Conservation (phyloP, 1,140 invertebrate genomes). For the Anoplolepis gracilipes region DNA sequence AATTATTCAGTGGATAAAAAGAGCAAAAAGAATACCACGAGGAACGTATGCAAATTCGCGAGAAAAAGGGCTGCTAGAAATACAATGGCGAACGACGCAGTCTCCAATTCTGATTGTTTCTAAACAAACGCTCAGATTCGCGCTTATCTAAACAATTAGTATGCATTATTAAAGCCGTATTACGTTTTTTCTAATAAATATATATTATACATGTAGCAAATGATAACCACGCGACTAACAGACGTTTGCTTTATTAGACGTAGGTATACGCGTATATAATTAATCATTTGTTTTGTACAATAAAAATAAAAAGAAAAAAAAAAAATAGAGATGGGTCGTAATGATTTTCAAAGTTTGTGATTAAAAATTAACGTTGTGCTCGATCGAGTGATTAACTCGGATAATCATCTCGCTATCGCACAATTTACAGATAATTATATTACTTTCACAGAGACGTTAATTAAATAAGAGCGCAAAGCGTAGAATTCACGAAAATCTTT, state of each 20-base stretch:
- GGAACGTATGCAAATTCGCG: slow-evolving; percentile 34
- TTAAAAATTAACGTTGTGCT: neutral
- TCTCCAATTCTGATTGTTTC: slow-evolving; percentile 29
- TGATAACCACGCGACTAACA: slow-evolving; percentile 4
- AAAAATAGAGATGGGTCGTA: neutral
- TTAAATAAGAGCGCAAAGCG: neutral
- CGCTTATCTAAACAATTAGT: slow-evolving; percentile 63
- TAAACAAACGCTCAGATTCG: slow-evolving; percentile 32
- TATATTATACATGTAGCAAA: slow-evolving; percentile 31
- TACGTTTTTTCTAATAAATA: slow-evolving; percentile 27
- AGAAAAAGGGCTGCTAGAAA: slow-evolving; percentile 13
- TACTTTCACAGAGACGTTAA: neutral
- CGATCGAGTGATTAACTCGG: neutral
- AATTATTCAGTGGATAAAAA: slow-evolving; percentile 6
- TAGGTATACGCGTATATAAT: neutral
- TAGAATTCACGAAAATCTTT: neutral
- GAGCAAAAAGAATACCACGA: neutral
- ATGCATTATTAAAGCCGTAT: slow-evolving; percentile 30
- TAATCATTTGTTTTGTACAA: neutral
- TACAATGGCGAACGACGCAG: neutral
- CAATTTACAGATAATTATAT: neutral
- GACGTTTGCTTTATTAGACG: neutral
- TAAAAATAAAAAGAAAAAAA: too few relatives aligned
- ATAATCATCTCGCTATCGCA: neutral
- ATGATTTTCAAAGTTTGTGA: neutral